Percentiles rank a stretch among this genome's conserved stretches.
phyloP scores from a whole-genome alignment of 2,888 invertebrate species.

The Drosophila greeni region DNA sequence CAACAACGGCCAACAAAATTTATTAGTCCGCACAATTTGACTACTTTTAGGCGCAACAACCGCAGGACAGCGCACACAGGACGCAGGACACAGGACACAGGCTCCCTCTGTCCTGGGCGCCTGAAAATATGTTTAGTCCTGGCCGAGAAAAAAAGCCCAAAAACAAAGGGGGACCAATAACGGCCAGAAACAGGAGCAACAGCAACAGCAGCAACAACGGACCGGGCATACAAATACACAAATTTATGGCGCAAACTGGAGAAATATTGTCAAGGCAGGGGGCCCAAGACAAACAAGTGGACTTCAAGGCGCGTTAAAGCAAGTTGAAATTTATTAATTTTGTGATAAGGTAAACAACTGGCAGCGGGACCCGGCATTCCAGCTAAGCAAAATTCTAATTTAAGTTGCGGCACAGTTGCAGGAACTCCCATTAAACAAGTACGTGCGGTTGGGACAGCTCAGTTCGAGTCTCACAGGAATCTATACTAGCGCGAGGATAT shows the following conservation, averaged over 20 bases:
- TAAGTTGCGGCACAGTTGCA: constrained; percentile 62
- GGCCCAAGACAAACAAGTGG: constrained; percentile 57
- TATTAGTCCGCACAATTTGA: constrained; percentile 72
- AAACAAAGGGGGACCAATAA: constrained; percentile 41
- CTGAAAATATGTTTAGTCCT: constrained; percentile 66
- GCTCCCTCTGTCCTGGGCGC: constrained; percentile 52
- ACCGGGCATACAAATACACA: constrained; percentile 65
- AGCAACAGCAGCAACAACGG: constrained; percentile 42
- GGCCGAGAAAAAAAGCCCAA: constrained; percentile 32
- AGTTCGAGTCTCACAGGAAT: constrained; percentile 8
- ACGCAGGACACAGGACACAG: constrained; percentile 50
- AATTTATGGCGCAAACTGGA: constrained; percentile 69
- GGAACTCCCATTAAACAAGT: constrained; percentile 58
- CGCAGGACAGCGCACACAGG: constrained; percentile 55
- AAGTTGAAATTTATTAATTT: constrained; percentile 72
- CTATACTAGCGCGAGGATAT: constrained; percentile 1
- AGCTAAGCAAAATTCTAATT: constrained; percentile 65
- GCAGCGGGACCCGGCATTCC: constrained; percentile 20
- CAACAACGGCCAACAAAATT: constrained; percentile 71
- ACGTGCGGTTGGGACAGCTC: constrained; percentile 22
- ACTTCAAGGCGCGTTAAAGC: constrained; percentile 66
- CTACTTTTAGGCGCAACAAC: constrained; percentile 74
- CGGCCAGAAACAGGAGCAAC: constrained; percentile 44
- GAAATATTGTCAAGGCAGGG: constrained; percentile 66
- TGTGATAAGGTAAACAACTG: constrained; percentile 71